Percentiles rank a stretch among this genome's conserved stretches.
Conservation (phyloP, 2,113 vertebrate species). For the Pelecanoides urinatrix region DNA sequence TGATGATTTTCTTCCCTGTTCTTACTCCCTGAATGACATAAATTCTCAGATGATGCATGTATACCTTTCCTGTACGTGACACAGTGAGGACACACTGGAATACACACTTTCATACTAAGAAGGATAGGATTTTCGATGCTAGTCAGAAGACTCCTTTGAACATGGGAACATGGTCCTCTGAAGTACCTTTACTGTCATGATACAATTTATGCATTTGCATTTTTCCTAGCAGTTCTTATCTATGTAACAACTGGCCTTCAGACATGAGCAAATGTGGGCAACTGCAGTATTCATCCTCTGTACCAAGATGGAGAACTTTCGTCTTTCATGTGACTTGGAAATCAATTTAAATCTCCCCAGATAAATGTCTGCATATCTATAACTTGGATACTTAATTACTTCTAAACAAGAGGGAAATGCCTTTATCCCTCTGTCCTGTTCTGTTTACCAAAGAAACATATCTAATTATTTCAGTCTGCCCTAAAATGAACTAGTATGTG, state of each 20-base stretch:
- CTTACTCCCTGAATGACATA: not conserved
- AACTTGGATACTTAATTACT: constrained; percentile 71
- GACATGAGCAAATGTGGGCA: not conserved
- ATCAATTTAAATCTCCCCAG: constrained; percentile 61
- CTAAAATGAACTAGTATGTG: not conserved
- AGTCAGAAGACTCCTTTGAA: not conserved
- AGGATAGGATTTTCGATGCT: not conserved
- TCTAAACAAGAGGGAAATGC: constrained; percentile 55
- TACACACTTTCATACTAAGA: not conserved
- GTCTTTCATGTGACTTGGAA: constrained; percentile 57
- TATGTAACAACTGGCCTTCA: not conserved
- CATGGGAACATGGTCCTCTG: not conserved
- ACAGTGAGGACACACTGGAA: not conserved
- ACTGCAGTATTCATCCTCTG: not conserved
- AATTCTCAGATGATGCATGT: not conserved
- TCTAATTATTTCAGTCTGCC: constrained; percentile 56
- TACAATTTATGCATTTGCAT: not conserved
- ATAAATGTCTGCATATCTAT: constrained; percentile 51
- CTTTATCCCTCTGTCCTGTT: constrained; percentile 30
- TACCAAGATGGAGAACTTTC: constrained; percentile 9
- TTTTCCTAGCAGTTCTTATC: not conserved
- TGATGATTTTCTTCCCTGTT: not conserved
- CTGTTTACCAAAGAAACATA: constrained; percentile 61
- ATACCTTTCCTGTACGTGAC: not conserved
- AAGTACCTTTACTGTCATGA: not conserved